Evolutionary conservation across 2,888 invertebrate species (phyloP), one percentile per base, ranked within the genome.

Genomic region (Drosophila helvetica): DNA sequence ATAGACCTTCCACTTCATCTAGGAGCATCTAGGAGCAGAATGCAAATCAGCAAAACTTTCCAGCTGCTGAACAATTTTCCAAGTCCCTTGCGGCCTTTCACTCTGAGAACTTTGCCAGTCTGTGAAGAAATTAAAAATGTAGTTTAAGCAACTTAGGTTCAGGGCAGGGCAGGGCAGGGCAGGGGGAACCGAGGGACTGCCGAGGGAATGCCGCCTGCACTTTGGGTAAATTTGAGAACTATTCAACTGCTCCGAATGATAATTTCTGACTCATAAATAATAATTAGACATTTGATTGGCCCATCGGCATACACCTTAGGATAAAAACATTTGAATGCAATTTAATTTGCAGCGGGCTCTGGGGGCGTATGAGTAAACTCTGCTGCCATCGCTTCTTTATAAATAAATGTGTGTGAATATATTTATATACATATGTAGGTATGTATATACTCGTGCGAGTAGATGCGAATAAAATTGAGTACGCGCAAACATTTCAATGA

Each of bases 401-500:
- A 43, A 27, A 25, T 54, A 43, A 27, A 25, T 54, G 47, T 58
- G 25, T 38, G 43, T 19, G 12, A n/a, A 48, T 42, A 48, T 30
- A 27, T 50, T 38, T 17, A 19, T 27, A 38, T 33, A 42, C 12
- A 17, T 25, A 22, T 22, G 22, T 22, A 22, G 0, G 22, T 50
- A 45, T 48, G 52, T 57, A 52, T 33, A 45, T 58, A 53, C 47
- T 27, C 19, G 38, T 43, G 53, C 27, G 56, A 61, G 63, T 69
- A 19, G 48, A 66, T 66, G 66, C 66, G 58, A 67, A 67, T 70
- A 64, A 71, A 77, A 82, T 85, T 83, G 84, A 88, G 80, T 86
- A 88, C 88, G 81, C 84, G 85, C 88, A 83, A 88, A 83, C 83
- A 83, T 88, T 83, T 83, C 88, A 88, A 83, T 88, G 88, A 88